Percentiles rank a stretch among this genome's conserved stretches.
Evolutionary conservation across 2,888 invertebrate genomes (phyloP).

Genomic region (Yponomeuta plumbellus): DNA sequence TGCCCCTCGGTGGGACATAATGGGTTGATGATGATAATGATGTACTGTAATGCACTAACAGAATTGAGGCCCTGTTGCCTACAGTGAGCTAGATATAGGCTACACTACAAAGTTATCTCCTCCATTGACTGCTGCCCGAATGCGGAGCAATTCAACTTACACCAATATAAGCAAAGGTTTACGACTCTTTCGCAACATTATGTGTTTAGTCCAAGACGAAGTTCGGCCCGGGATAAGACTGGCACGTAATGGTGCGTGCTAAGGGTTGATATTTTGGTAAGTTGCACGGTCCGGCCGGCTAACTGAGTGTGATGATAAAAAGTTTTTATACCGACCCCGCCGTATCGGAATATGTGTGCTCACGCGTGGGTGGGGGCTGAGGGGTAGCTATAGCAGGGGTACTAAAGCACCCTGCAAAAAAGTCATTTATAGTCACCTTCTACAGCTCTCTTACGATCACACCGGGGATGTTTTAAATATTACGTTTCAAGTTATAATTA

Average conservation of each 20-base stretch:
- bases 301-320: slow-evolving; percentile 59
- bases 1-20: too few species aligned
- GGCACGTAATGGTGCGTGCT: slow-evolving; percentile 53
- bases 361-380: background rate
- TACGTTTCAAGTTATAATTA: too few species aligned
- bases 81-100: too few species aligned
- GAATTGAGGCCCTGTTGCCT: too few species aligned
- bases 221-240: slow-evolving; percentile 27
- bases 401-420: background rate
- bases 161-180: slow-evolving; percentile 8
- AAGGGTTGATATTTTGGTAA: slow-evolving; percentile 56
- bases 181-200: slow-evolving; percentile 12
- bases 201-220: slow-evolving; percentile 18
- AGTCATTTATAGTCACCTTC: background rate
- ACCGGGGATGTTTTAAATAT: too few species aligned
- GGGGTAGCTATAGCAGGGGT: too few species aligned
- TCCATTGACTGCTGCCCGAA: background rate
- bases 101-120: background rate
- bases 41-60: too few species aligned
- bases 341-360: background rate
- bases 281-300: slow-evolving; percentile 34
- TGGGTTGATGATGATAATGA: too few species aligned
- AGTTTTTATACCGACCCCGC: slow-evolving; percentile 64
- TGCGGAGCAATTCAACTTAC: slow-evolving; percentile 13
- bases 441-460: too few species aligned